Conservation (phyloP, 2,113 vertebrate genomes). For the Macroglossus sobrinus region DNA sequence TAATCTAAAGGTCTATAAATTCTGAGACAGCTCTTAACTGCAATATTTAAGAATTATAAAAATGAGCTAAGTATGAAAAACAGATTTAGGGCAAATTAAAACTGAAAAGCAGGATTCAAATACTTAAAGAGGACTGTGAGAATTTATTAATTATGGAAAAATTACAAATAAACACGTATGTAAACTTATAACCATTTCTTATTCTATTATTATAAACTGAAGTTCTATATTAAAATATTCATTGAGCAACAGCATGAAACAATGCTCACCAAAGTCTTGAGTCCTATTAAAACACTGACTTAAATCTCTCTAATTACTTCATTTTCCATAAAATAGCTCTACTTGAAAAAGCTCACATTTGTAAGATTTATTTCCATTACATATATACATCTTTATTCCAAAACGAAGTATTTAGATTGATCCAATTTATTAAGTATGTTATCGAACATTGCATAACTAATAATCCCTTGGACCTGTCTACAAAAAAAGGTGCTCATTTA, state of each 20-base stretch:
- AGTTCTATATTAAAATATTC: neutral
- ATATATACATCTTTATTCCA: slow-evolving; percentile 17
- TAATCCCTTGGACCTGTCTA: neutral
- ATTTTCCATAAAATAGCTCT: neutral
- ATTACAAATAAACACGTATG: neutral
- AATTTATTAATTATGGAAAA: slow-evolving; percentile 3
- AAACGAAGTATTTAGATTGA: neutral
- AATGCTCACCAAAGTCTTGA: neutral
- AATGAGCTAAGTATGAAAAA: slow-evolving; percentile 18
- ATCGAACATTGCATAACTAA: neutral
- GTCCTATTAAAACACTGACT: neutral
- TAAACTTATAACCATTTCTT: slow-evolving; percentile 5
- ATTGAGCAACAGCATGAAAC: neutral
- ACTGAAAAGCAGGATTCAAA: slow-evolving; percentile 25
- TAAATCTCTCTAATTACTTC: neutral
- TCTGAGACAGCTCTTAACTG: slow-evolving; percentile 5
- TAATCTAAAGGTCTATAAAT: slow-evolving; percentile 14
- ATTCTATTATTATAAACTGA: slow-evolving; percentile 31
- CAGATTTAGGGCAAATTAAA: neutral
- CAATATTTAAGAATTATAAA: slow-evolving; percentile 7
- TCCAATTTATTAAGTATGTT: neutral
- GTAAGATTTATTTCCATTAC: slow-evolving; percentile 25
- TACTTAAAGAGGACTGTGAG: neutral
- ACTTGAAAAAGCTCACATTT: neutral
- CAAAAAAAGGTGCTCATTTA: slow-evolving; percentile 1